These are phyloP conservation scores for Drosophila chauvacae DNA, from an alignment of 1,140 invertebrate species.

Conservation along the genomic window DNA sequence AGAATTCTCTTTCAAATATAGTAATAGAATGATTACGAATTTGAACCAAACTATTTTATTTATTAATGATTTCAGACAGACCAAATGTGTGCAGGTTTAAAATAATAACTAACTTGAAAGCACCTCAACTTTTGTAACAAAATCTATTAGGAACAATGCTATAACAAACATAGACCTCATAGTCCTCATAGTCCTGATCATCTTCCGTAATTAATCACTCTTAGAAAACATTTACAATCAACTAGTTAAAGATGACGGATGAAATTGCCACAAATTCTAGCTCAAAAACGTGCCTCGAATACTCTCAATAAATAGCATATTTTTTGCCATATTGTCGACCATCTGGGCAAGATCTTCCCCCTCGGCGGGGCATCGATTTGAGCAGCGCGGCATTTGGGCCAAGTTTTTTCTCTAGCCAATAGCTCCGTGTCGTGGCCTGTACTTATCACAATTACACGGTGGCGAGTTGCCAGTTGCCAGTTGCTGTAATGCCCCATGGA, in stretches of 20 bases:
- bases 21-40: too few species aligned
- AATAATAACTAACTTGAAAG: too few species aligned
- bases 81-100: too few species aligned
- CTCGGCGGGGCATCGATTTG: constrained; percentile 12
- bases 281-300: constrained; percentile 11
- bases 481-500: constrained; percentile 20
- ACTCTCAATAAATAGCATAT: constrained; percentile 4
- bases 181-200: neutral
- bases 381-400: constrained; percentile 29
- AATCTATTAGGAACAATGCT: neutral
- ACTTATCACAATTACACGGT: constrained; percentile 49
- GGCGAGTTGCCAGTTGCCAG: constrained; percentile 37
- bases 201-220: neutral
- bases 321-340: constrained; percentile 10
- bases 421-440: constrained; percentile 31
- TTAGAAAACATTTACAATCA: constrained; percentile 1
- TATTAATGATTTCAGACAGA: too few species aligned
- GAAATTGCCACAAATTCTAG: constrained; percentile 1
- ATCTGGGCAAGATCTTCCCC: constrained; percentile 14
- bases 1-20: too few species aligned
- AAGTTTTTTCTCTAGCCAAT: constrained; percentile 33
- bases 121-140: neutral
- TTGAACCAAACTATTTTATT: too few species aligned
- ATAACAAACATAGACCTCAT: too few species aligned
- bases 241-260: neutral